Percentiles rank a stretch among this genome's conserved stretches.
Conservation (phyloP, 2,797 vertebrate species). For the Hoplostethus mediterraneus region DNA sequence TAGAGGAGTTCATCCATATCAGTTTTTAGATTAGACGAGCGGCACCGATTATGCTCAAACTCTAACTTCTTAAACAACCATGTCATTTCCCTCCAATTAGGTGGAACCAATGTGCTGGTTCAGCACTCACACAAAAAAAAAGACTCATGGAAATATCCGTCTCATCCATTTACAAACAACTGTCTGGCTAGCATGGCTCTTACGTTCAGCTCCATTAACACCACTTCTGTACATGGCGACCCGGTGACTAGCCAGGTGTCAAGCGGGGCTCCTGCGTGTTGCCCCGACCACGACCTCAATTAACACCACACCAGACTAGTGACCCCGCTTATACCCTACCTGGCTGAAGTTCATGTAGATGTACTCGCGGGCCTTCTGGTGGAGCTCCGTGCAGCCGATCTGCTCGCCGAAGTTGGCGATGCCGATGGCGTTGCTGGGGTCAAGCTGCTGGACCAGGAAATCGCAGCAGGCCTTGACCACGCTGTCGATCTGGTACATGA, state of each 20-base stretch:
- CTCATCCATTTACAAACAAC: not conserved
- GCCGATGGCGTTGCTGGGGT: constrained; percentile 97
- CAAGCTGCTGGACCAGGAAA: constrained; percentile 93
- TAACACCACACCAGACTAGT: not conserved
- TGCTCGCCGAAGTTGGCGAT: constrained; percentile 96
- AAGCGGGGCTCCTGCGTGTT: not conserved
- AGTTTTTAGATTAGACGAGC: not conserved
- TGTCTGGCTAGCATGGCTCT: not conserved
- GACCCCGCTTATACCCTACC: constrained; percentile 73
- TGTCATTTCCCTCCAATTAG: not conserved
- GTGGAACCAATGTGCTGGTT: not conserved
- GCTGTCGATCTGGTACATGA: constrained; percentile 98
- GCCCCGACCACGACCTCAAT: not conserved
- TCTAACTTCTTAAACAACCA: not conserved
- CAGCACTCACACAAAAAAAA: no score
- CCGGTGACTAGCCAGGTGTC: not conserved
- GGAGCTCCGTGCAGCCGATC: constrained; percentile 91
- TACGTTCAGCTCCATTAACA: not conserved
- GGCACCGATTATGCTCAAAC: not conserved
- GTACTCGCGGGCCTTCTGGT: constrained; percentile 94
- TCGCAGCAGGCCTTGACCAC: constrained; percentile 95
- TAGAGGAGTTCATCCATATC: not conserved
- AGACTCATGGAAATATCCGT: no score
- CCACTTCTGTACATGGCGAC: not conserved
- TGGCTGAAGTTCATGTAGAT: constrained; percentile 97